Evolutionary conservation across 2,888 invertebrate species (phyloP).

Genomic region (Ochropacha duplaris): DNA sequence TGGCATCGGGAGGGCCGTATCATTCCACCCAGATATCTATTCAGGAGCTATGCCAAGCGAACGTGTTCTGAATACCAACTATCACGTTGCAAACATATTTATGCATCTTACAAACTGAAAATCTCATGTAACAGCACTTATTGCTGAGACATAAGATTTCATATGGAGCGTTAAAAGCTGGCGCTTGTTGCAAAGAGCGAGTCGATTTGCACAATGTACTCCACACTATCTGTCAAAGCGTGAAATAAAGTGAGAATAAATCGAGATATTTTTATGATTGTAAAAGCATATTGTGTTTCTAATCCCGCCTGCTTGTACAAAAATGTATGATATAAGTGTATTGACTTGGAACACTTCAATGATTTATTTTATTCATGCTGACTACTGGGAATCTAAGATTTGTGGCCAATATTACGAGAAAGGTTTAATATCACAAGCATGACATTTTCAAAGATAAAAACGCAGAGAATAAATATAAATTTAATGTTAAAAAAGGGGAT

Average conservation of each 20-base stretch:
- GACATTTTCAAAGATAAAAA: too few relatives aligned
- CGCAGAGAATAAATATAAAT: too few relatives aligned
- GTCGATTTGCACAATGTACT: constrained; percentile 52
- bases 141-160: constrained; percentile 19
- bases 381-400: not conserved
- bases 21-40: constrained; percentile 75
- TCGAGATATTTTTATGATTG: constrained; percentile 48
- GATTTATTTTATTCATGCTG: not conserved
- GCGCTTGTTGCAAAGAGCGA: constrained; percentile 9
- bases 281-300: constrained; percentile 10
- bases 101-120: constrained; percentile 6
- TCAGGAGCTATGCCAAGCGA: constrained; percentile 69
- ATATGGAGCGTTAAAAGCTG: constrained; percentile 13
- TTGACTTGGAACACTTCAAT: not conserved
- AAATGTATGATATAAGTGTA: constrained; percentile 26
- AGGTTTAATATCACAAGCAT: too few relatives aligned
- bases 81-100: constrained; percentile 24
- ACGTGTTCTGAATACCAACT: constrained; percentile 67
- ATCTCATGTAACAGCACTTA: constrained; percentile 10
- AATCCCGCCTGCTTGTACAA: constrained; percentile 19
- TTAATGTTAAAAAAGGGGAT: too few relatives aligned
- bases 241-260: constrained; percentile 67
- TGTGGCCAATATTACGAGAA: too few relatives aligned
- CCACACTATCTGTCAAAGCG: constrained; percentile 59
- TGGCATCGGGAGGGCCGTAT: constrained; percentile 74